Percentiles rank a stretch among this genome's conserved stretches.
Evolutionary conservation across 2,797 vertebrate species (phyloP).

Genomic region (Luscinia megarhynchos): DNA sequence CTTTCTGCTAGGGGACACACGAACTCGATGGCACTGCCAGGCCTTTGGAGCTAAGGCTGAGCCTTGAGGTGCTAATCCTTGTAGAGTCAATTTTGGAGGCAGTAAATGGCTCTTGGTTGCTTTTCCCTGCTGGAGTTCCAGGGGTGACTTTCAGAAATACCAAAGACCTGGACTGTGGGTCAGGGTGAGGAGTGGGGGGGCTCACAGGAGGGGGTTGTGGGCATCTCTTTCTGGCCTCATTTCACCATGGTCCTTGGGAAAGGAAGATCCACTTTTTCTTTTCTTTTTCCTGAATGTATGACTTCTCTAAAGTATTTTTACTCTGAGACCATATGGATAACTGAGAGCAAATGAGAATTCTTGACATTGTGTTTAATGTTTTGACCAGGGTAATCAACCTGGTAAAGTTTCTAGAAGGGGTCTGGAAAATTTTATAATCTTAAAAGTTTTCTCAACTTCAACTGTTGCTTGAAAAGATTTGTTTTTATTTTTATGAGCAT

Average conservation of each 20-base stretch:
- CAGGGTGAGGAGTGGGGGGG: rapidly evolving
- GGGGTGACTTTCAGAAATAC: neutral
- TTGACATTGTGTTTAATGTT: neutral
- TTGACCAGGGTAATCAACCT: neutral
- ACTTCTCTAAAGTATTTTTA: neutral
- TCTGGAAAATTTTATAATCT: neutral
- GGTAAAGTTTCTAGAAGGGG: neutral
- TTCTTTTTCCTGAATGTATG: rapidly evolving
- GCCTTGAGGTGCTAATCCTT: neutral
- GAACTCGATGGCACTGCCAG: neutral
- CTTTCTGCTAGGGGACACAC: neutral
- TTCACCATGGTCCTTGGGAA: neutral
- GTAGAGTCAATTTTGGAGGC: neutral
- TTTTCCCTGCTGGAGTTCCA: neutral
- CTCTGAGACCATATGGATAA: neutral
- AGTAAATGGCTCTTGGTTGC: neutral
- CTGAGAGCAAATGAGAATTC: neutral
- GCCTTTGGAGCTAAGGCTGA: neutral
- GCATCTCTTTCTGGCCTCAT: neutral
- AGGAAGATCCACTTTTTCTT: neutral
- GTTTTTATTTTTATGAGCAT: neutral
- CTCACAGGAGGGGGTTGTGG: neutral
- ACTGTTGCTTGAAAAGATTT: slow-evolving; percentile 3
- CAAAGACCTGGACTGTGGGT: neutral
- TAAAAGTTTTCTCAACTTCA: neutral